phyloP scores from a whole-genome alignment of 2,113 vertebrate genomes.

The Sporophila hypoxantha region DNA sequence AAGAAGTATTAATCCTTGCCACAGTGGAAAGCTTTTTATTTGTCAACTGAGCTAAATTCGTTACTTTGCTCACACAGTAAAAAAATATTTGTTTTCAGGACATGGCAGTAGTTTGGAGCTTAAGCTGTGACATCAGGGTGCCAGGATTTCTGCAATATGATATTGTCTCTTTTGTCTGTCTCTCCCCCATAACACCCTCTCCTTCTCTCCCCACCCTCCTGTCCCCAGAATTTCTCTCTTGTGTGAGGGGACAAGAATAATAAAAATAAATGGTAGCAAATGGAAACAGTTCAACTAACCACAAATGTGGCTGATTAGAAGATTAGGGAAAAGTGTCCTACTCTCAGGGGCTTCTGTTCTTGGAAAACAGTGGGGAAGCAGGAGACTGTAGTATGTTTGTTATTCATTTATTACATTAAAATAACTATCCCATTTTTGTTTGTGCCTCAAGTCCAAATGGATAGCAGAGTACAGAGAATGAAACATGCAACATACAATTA shows the following conservation, averaged over 20 bases:
- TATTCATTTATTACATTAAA: conserved; percentile 33
- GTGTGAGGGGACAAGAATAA: not conserved
- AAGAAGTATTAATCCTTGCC: not conserved
- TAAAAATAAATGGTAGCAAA: conserved; percentile 37
- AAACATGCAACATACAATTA: not conserved
- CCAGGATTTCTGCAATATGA: conserved; percentile 11
- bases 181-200: not conserved
- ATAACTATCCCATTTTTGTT: conserved; percentile 1
- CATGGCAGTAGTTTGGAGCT: not conserved
- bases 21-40: not conserved
- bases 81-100: conserved; percentile 8
- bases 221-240: not conserved
- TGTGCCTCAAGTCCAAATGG: not conserved
- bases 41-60: not conserved
- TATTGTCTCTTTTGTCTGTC: not conserved
- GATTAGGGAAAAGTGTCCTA: conserved; percentile 4
- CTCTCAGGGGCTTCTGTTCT: not conserved
- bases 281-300: conserved; percentile 35
- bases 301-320: conserved; percentile 36
- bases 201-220: not conserved
- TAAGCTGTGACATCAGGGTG: conserved; percentile 12
- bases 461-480: not conserved
- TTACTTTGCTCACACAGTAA: not conserved
- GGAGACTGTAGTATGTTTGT: not conserved
- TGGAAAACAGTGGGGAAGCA: conserved; percentile 11